phyloP scores from a whole-genome alignment of 1,140 invertebrate species.

The Eumaeus atala region DNA sequence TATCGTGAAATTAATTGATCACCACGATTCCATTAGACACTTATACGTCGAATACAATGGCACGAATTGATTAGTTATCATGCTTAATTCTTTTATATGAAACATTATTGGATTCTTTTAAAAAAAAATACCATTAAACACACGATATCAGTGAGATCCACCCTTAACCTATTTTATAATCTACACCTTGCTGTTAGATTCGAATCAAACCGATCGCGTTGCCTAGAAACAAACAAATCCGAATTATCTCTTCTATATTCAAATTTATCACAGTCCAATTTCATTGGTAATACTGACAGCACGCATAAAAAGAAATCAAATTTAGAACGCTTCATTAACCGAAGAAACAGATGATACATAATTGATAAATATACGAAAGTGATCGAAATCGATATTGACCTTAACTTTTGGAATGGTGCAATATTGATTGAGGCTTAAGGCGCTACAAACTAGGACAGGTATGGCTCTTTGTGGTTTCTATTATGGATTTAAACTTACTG shows the following conservation, averaged over 20 bases:
- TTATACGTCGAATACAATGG: too few relatives aligned
- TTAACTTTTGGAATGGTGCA: slow-evolving; percentile 50
- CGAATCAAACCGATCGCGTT: slow-evolving; percentile 32
- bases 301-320: slow-evolving; percentile 39
- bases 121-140: too few relatives aligned
- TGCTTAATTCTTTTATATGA: background rate
- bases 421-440: slow-evolving; percentile 49
- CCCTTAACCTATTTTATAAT: slow-evolving; percentile 20
- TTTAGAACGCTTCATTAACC: slow-evolving; percentile 10
- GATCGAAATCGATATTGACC: slow-evolving; percentile 42
- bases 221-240: slow-evolving; percentile 55
- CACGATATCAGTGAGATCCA: background rate
- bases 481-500: slow-evolving; percentile 21
- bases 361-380: slow-evolving; percentile 10
- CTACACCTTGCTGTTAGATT: slow-evolving; percentile 21
- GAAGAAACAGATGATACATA: slow-evolving; percentile 9
- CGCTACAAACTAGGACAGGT: slow-evolving; percentile 39
- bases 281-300: slow-evolving; percentile 21
- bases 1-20: too few relatives aligned
- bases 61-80: too few relatives aligned
- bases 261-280: slow-evolving; percentile 27
- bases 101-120: background rate
- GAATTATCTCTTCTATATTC: slow-evolving; percentile 24
- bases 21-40: too few relatives aligned
- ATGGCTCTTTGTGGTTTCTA: slow-evolving; percentile 27